These are phyloP conservation scores for Solenopsis fugax DNA, from an alignment of 1,140 invertebrate species.

Conservation along the genomic window DNA sequence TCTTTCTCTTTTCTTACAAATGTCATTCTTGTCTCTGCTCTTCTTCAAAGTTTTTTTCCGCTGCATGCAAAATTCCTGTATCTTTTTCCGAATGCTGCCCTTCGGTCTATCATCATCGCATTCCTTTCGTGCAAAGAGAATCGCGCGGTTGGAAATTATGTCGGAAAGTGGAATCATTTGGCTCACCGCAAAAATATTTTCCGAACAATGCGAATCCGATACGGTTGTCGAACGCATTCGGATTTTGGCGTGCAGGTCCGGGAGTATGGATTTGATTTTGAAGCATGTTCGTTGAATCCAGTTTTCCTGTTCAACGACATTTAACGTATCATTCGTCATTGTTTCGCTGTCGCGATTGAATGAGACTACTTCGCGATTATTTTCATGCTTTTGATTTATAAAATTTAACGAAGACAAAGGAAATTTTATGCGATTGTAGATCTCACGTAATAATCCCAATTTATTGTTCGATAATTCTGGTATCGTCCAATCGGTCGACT, in stretches of 20 bases:
- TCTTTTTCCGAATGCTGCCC: constrained; percentile 4
- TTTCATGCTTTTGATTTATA: neutral
- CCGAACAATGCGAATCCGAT: constrained; percentile 16
- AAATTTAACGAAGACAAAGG: constrained; percentile 12
- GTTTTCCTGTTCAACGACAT: constrained; percentile 16
- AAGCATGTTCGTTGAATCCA: constrained; percentile 22
- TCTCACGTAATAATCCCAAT: constrained; percentile 42
- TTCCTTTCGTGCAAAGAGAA: neutral
- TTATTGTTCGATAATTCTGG: constrained; percentile 46
- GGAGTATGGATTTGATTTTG: constrained; percentile 16
- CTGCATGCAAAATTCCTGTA: constrained; percentile 36
- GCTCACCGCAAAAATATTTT: constrained; percentile 17
- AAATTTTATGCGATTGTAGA: neutral
- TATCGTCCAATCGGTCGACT: constrained; percentile 57
- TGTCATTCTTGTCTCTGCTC: constrained; percentile 8
- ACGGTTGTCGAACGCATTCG: neutral
- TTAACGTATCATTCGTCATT: neutral
- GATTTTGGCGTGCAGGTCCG: neutral
- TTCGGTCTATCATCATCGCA: neutral
- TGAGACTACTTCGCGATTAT: neutral
- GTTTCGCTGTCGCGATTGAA: neutral
- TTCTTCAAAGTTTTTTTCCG: constrained; percentile 3
- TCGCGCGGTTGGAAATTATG: neutral
- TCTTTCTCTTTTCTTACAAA: constrained; percentile 35
- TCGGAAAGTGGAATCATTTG: neutral